Evolutionary conservation across 1,140 invertebrate genomes (phyloP).

Genomic region (Notospermus geniculatus): DNA sequence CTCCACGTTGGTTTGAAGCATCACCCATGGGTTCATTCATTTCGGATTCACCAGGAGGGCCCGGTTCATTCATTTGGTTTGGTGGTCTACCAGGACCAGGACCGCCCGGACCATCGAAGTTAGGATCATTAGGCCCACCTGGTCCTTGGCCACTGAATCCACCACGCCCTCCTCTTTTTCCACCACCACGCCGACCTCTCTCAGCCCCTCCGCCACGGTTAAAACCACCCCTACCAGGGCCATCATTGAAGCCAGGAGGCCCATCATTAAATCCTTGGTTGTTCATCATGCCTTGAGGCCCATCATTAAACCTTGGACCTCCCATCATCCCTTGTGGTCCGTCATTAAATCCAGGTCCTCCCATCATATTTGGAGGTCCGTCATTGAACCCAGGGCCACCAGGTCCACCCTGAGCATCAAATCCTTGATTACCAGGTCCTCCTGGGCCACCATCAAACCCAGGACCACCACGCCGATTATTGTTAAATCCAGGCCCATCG

Average conservation of each 20-base stretch:
- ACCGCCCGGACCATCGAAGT: neutral
- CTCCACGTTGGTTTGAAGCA: neutral
- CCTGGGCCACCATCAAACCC: neutral
- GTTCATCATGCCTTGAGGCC: too few relatives aligned
- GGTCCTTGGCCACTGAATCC: neutral
- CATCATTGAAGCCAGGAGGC: conserved; percentile 2
- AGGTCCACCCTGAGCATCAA: too few relatives aligned
- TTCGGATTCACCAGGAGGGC: neutral
- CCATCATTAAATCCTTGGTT: neutral
- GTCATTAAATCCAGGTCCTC: conserved; percentile 5
- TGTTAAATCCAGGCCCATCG: conserved; percentile 3
- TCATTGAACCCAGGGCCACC: neutral
- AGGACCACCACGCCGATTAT: neutral
- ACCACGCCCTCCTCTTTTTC: neutral
- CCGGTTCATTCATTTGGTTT: conserved; percentile 2
- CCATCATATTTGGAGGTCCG: too few relatives aligned
- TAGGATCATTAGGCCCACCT: neutral
- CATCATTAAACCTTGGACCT: conserved; percentile 5
- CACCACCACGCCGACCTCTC: neutral
- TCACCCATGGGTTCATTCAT: neutral
- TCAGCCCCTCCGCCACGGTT: neutral
- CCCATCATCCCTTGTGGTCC: too few relatives aligned
- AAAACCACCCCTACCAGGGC: neutral
- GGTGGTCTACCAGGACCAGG: neutral
- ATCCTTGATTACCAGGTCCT: neutral